Evolutionary conservation across 2,113 vertebrate genomes (phyloP), one percentile per base, ranked within the genome.

Genomic region (Aptenodytes patagonicus): DNA sequence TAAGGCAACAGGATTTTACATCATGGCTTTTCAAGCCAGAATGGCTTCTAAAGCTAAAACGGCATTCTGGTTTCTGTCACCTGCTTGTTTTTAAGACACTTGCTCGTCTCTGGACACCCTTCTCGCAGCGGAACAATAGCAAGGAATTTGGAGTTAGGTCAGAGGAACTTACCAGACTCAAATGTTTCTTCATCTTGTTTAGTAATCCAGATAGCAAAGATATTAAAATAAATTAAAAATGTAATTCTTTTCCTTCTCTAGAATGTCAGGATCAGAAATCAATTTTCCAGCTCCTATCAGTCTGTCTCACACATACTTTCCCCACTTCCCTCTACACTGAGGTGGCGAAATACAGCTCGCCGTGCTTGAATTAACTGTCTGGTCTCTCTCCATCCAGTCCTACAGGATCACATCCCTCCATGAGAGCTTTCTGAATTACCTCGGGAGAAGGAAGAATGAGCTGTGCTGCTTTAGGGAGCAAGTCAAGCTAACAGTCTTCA

Each of bases 121-220:
- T 91, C 47, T 76, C 2, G 0, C 10, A 87, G 83, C n/a, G 86
- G 51, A 95, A 70, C 11, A 36, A 69, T 9, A 87, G 22, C 52
- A 85, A 92, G 25, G 26, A 88, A 90, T 68, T 68, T 49, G 51
- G 36, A 71, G 62, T 84, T 93, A 72, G n/a, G 46, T 66, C 68
- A 77, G 62, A 95, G 34, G 14, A 84, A 98, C 98, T 98, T 99
- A 99, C 99, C 99, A 96, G 99, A 99, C 97, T 99, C 99, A 99
- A 99, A 99, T 5, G 98, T 98, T 97, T 99, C 99, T 98, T 99
- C 99, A 92, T 99, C 99, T 99, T 96, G 72, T 58, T 60, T 46
- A 90, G 60, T 92, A 62, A 96, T 92, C 93, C 96, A 86, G 96
- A 83, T 6, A 93, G 94, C 91, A 98, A 84, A 94, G 77, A 81